Evolutionary conservation across 2,113 vertebrate species (phyloP).

Genomic region (Galemys pyrenaicus): DNA sequence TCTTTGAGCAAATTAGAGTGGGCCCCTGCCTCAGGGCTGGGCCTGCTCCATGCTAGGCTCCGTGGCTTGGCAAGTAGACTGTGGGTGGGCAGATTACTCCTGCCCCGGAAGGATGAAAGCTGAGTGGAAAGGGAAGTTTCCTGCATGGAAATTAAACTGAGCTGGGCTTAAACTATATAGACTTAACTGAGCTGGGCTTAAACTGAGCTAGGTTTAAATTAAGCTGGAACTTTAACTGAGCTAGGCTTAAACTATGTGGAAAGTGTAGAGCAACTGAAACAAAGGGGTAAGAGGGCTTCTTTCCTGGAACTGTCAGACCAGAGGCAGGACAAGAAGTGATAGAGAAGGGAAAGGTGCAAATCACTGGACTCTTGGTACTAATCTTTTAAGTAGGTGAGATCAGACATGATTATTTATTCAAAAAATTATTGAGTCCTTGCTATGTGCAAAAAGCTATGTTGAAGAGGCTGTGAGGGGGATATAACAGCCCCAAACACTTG

Average conservation of each 20-base stretch:
- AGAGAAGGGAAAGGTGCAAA: not conserved
- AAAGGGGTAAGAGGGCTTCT: not conserved
- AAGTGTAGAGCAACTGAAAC: not conserved
- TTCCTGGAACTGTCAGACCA: not conserved
- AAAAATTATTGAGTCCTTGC: not conserved
- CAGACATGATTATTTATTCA: not conserved
- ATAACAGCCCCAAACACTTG: not conserved
- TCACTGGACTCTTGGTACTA: not conserved
- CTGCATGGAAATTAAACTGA: not conserved
- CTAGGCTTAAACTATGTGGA: not conserved
- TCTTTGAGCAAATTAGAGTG: not conserved
- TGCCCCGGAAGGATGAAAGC: not conserved
- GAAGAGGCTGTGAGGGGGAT: not conserved
- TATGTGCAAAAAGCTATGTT: not conserved
- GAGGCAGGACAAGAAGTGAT: not conserved
- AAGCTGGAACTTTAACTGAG: not conserved
- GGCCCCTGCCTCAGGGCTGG: rapidly evolving
- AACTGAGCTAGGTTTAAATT: not conserved
- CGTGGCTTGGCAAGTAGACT: not conserved
- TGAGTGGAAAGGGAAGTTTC: not conserved
- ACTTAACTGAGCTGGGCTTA: not conserved
- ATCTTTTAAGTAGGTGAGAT: not conserved
- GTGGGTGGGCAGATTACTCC: not conserved
- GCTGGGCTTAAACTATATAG: too few relatives aligned
- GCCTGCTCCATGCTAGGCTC: not conserved